A percentile compares a stretch with the other conserved stretches of the same genome.
Conservation (phyloP, 2,113 vertebrate species). For the Sceloporus tristichus region DNA sequence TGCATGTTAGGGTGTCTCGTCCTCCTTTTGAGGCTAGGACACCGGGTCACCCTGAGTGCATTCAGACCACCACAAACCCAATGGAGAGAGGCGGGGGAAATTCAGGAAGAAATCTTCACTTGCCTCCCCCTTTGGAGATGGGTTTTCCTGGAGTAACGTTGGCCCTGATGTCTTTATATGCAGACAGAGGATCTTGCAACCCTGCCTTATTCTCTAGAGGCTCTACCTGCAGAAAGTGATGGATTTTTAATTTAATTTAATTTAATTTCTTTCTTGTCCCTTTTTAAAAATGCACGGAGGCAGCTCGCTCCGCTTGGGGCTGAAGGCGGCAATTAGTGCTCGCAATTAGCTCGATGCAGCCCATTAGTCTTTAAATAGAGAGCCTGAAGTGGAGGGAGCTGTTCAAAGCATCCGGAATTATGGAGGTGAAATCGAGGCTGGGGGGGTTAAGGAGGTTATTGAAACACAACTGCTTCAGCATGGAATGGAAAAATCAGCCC, state of each 20-base stretch:
- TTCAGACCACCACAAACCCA: too few species aligned
- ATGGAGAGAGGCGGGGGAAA: too few species aligned
- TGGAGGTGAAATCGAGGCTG: slow-evolving; percentile 73
- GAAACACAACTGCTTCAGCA: slow-evolving; percentile 76
- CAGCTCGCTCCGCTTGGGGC: slow-evolving; percentile 1
- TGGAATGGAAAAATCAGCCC: slow-evolving; percentile 55
- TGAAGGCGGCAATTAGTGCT: slow-evolving; percentile 38
- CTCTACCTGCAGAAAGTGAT: slow-evolving; percentile 22
- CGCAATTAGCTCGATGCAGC: slow-evolving; percentile 42
- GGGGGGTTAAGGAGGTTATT: slow-evolving; percentile 74
- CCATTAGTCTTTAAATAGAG: slow-evolving; percentile 44
- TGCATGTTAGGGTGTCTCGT: too few species aligned
- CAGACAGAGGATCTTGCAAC: slow-evolving; percentile 17
- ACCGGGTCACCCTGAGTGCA: too few species aligned
- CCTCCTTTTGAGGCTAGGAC: too few species aligned
- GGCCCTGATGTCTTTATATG: neutral
- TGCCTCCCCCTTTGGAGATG: neutral
- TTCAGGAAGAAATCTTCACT: too few species aligned
- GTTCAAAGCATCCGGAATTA: slow-evolving; percentile 78
- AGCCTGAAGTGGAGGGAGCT: slow-evolving; percentile 60
- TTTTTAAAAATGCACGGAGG: neutral
- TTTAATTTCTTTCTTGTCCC: too few species aligned
- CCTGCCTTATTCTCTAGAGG: neutral
- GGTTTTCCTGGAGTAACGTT: neutral
- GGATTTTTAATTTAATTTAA: slow-evolving; percentile 5